phyloP scores from a whole-genome alignment of 2,113 vertebrate genomes.

The Hydropotes inermis region DNA sequence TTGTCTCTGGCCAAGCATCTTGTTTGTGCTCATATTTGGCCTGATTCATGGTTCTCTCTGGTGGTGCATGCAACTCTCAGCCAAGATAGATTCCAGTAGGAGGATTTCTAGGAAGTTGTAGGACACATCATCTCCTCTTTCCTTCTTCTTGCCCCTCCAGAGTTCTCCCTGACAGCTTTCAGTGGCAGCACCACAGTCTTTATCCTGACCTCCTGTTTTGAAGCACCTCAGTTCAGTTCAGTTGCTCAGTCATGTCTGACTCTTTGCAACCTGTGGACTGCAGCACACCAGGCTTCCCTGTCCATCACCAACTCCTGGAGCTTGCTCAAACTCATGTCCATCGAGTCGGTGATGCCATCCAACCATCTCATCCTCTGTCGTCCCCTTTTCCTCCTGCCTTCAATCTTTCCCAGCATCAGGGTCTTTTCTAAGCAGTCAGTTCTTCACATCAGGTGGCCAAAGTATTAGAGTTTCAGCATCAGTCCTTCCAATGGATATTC shows the following conservation, averaged over 20 bases:
- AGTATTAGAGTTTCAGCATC: neutral
- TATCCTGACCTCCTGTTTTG: neutral
- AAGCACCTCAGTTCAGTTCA: neutral
- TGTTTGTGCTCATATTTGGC: neutral
- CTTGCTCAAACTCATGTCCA: neutral
- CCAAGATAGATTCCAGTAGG: neutral
- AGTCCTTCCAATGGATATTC: neutral
- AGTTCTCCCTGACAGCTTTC: neutral
- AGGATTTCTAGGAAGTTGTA: neutral
- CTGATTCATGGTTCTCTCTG: neutral
- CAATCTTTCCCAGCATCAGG: neutral
- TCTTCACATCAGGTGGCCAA: neutral
- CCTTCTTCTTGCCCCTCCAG: neutral
- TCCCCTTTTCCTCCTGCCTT: neutral
- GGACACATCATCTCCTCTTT: neutral
- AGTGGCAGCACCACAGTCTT: neutral
- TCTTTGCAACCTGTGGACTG: neutral
- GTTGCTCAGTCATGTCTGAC: fast-evolving
- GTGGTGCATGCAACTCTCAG: neutral
- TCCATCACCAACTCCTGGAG: neutral
- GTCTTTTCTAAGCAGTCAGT: neutral
- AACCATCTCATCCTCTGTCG: neutral
- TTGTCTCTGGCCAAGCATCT: neutral
- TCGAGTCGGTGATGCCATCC: neutral
- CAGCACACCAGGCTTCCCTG: neutral